Evolutionary conservation across 2,888 invertebrate genomes (phyloP), one percentile per base, ranked within the genome.

Genomic region (Platycheirus albimanus): DNA sequence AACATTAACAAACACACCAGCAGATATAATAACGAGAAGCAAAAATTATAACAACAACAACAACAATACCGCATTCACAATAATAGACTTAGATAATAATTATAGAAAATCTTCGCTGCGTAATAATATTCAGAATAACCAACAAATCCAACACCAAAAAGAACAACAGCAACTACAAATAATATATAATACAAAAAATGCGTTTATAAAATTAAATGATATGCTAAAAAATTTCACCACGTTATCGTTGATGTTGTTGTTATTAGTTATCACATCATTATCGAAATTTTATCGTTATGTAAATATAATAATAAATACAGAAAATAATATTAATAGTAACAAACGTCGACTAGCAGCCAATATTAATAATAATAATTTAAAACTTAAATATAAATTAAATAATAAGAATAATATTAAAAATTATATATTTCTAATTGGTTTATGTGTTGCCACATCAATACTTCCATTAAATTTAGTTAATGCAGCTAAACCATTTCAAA

Each of bases 381-480:
- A 79, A 58, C 51, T 30, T 17, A 81, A 81, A 45, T 70, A 19
- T 28, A 83, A 81, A 76, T 52, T 78, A 72, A 85, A 78, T 75
- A 51, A 51, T 77, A 58, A 76, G 56, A 67, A 67, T 49, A 69
- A 66, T 76, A 76, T 85, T 70, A 71, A 76, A 75, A 84, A 84
- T 71, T 76, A 80, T 80, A 24, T 85, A 81, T 85, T 85, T 85
- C 78, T 86, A 67, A 85, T 86, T 85, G 86, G 86, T 80, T 81
- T 86, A 85, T 77, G 80, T 84, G 84, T 86, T 85, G 85, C 84
- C 76, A 84, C 85, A 85, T 81, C 84, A 80, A 83, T 86, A 85
- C 86, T 86, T 86, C 86, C 86, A 86, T 85, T 85, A 84, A 86
- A 85, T 85, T 85, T 86, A 86, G 86, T 86, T 81, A 84, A 85